Percentiles rank a stretch among this genome's conserved stretches.
Evolutionary conservation across 2,797 vertebrate genomes (phyloP).

Genomic region (Potorous gilbertii): DNA sequence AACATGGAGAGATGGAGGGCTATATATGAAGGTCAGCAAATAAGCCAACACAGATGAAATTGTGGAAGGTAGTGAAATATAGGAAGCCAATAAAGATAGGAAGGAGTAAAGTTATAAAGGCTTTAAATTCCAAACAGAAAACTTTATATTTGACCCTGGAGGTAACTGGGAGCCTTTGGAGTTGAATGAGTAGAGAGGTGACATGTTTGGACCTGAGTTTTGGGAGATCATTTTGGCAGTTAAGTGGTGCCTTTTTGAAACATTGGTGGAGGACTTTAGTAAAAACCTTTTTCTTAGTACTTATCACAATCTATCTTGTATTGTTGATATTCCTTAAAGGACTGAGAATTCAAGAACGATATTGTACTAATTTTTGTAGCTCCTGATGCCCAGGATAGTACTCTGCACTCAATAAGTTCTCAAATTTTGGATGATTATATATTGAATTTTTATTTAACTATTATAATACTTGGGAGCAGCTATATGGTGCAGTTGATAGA

Average conservation of each 20-base stretch:
- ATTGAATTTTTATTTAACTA: neutral
- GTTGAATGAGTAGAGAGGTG: neutral
- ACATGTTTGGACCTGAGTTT: neutral
- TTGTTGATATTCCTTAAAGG: neutral
- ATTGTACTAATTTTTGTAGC: neutral
- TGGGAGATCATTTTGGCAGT: neutral
- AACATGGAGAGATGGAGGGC: neutral
- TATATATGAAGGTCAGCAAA: neutral
- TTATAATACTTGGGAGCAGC: neutral
- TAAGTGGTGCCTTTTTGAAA: neutral
- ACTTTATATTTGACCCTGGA: neutral
- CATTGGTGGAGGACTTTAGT: neutral
- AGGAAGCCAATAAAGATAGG: neutral
- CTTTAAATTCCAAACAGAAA: neutral
- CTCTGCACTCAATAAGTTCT: neutral
- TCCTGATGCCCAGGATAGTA: neutral
- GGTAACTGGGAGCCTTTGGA: neutral
- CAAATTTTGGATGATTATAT: neutral
- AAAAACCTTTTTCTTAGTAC: neutral
- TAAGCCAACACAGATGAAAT: neutral
- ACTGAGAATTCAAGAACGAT: neutral
- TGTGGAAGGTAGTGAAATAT: neutral
- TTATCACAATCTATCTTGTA: neutral
- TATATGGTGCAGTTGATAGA: neutral
- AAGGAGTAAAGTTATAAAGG: neutral